Evolutionary conservation across 2,113 vertebrate species (phyloP), one percentile per base, ranked within the genome.

Genomic region (Lepisosteus osseus): DNA sequence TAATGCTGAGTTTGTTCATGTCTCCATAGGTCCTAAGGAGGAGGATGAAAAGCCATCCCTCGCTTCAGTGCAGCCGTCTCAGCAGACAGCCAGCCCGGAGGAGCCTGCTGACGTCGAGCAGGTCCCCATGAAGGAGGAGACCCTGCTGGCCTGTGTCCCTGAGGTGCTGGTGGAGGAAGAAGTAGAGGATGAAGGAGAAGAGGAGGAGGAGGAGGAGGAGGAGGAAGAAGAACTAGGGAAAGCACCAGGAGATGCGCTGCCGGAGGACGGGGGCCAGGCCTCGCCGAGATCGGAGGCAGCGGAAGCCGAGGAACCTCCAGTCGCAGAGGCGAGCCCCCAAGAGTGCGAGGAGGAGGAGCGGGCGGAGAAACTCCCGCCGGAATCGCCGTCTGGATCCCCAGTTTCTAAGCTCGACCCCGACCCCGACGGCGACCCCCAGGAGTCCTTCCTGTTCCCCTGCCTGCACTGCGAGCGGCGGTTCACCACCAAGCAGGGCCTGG

Each of bases 401-500:
- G 82, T 75, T 47, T 81, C 85, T 0, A 89, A 83, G 78, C 69
- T 68, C 4, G 73, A 71, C 9, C 67, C 77, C 54, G 74, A 92
- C 70, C 84, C 92, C 57, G 91, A 91, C 0, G 88, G 83, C 0
- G 91, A 93, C 0, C 63, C 81, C 3, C 92, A 83, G 71, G 91
- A 86, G 54, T 72, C 88, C 0, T 92, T 88, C 0, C 91, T 90
- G 81, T 95, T 95, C 70, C 92, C 93, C 2, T 97, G 95, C 76
- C 93, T 94, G 69, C 91, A 94, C 8, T 98, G 96, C 63, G 92
- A 96, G 71, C 88, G 92, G 74, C 92, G 87, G 71, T 98, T 97
- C 17, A 89, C 89, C 51, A 96, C 92, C 47, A 94, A 94, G 79
- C 94, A 96, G 74, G 93, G 90, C 7, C 89, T 97, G 0, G 95